A percentile compares a stretch with the other conserved stretches of the same genome.
Conservation (phyloP, 1,140 invertebrate genomes). For the Papilio helenus region DNA sequence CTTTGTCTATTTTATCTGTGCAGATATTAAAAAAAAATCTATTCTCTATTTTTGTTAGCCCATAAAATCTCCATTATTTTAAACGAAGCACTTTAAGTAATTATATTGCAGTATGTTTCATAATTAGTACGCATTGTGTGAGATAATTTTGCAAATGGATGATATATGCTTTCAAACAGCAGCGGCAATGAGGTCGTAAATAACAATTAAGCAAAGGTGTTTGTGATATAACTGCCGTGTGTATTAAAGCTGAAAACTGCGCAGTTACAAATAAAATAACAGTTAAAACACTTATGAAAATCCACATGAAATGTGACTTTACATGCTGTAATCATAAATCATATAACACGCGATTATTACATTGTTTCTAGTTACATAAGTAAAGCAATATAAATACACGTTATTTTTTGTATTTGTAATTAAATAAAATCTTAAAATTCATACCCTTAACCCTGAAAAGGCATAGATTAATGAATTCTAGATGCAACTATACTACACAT, state of each 20-base stretch:
- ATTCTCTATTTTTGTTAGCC: background rate
- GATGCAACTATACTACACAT: too few relatives aligned
- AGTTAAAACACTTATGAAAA: background rate
- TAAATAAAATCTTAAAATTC: too few relatives aligned
- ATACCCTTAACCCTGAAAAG: too few relatives aligned
- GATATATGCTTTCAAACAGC: constrained; percentile 11
- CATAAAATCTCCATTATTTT: background rate
- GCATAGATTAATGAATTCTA: too few relatives aligned
- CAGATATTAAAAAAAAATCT: background rate
- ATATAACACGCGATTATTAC: too few relatives aligned
- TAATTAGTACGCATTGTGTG: constrained; percentile 18
- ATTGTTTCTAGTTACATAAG: too few relatives aligned
- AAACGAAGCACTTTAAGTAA: background rate
- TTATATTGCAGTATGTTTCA: constrained; percentile 4
- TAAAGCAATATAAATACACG: too few relatives aligned
- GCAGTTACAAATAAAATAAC: constrained; percentile 8
- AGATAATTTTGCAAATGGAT: constrained; percentile 20
- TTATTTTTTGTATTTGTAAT: too few relatives aligned
- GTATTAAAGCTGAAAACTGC: background rate
- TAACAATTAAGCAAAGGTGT: constrained; percentile 24
- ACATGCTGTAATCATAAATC: too few relatives aligned
- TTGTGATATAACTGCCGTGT: constrained; percentile 16
- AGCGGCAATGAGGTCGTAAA: constrained; percentile 13
- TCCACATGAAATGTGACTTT: background rate
- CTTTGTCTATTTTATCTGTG: too few relatives aligned